phyloP scores from a whole-genome alignment of 2,797 vertebrate genomes.

The Chelonia mydas region DNA sequence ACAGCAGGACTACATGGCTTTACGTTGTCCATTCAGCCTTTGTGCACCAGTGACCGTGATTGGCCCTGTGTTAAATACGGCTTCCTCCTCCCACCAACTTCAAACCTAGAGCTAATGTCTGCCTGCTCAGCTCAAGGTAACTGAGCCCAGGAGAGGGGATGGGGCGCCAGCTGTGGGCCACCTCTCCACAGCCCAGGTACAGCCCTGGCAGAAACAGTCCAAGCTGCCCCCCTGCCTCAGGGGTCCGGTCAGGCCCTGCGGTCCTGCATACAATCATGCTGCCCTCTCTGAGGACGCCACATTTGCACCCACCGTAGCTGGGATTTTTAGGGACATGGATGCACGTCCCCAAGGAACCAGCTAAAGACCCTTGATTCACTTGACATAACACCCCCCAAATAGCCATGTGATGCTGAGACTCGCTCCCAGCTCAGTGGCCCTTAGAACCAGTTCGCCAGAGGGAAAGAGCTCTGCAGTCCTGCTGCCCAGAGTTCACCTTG shows the following conservation, averaged over 20 bases:
- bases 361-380: neutral
- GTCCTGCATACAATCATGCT: too few relatives aligned
- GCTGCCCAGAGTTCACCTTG: neutral
- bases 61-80: neutral
- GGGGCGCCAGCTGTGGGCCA: neutral
- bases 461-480: too few relatives aligned
- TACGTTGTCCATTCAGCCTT: neutral
- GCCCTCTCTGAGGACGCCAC: too few relatives aligned
- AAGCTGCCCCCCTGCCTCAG: too few relatives aligned
- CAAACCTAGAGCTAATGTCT: rapidly evolving
- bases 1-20: neutral
- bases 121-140: neutral
- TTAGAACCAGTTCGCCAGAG: too few relatives aligned
- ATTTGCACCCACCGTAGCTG: neutral
- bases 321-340: neutral
- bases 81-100: neutral
- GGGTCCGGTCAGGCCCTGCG: too few relatives aligned
- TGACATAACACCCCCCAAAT: neutral
- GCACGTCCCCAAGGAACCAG: neutral
- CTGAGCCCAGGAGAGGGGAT: neutral
- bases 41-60: neutral
- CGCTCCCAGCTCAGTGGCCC: neutral
- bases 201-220: neutral
- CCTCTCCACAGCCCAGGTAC: too few relatives aligned
- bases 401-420: neutral